A percentile compares a stretch with the other conserved stretches of the same genome.
Evolutionary conservation across 1,140 invertebrate genomes (phyloP).

Genomic region (Cherax quadricarinatus): DNA sequence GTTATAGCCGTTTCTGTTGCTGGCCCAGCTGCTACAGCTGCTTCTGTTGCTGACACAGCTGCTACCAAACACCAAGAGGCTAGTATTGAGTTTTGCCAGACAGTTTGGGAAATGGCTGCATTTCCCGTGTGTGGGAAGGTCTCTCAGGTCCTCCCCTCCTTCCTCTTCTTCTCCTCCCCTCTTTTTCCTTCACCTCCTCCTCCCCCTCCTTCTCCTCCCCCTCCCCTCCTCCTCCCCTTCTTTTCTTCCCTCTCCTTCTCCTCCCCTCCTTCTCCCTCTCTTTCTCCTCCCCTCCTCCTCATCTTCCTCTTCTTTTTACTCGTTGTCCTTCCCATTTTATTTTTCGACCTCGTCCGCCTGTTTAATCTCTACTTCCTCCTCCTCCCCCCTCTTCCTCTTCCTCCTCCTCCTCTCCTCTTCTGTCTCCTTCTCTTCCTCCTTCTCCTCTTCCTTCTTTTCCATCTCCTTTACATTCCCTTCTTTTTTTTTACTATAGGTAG

Average conservation of each 20-base stretch:
- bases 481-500: no score
- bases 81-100: neutral
- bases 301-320: no score
- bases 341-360: neutral
- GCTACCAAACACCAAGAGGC: neutral
- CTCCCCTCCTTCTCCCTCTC: neutral
- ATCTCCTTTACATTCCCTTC: no score
- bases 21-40: no score
- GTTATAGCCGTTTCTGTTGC: no score
- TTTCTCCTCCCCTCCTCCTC: neutral
- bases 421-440: no score
- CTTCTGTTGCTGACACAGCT: neutral
- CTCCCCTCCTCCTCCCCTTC: neutral
- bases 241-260: no score
- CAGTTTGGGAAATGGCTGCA: neutral
- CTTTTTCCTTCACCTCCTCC: no score
- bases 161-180: no score
- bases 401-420: no score
- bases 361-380: neutral
- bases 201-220: no score
- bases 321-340: neutral
- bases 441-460: no score
- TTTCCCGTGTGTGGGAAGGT: neutral
- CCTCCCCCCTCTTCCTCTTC: neutral
- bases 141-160: neutral